phyloP scores from a whole-genome alignment of 2,113 vertebrate genomes.

The Lagopus muta region DNA sequence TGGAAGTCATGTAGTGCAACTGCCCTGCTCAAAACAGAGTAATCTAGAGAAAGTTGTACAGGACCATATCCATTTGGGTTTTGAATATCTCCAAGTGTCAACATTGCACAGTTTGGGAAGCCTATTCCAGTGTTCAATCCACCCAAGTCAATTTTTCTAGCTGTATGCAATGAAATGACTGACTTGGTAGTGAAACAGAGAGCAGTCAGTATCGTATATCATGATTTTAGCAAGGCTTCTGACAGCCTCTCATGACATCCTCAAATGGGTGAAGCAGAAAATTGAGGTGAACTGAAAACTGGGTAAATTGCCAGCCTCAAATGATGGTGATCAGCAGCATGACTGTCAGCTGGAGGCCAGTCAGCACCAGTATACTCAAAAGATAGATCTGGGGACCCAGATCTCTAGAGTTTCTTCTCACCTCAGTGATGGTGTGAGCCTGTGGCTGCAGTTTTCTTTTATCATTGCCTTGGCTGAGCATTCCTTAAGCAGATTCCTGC shows the following conservation, averaged over 20 bases:
- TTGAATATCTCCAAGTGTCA: not conserved
- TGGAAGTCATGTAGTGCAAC: not conserved
- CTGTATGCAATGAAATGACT: not conserved
- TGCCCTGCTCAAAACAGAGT: fast-evolving
- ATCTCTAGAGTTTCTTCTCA: not conserved
- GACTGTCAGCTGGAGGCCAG: not conserved
- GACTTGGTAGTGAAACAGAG: not conserved
- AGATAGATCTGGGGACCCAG: not conserved
- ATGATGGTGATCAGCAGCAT: not conserved
- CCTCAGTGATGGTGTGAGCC: not conserved
- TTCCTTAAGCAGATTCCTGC: not conserved
- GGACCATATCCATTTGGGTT: not conserved
- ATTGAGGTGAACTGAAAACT: not conserved
- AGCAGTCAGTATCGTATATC: not conserved
- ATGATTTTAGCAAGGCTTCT: not conserved
- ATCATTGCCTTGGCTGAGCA: not conserved
- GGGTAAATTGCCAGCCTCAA: not conserved
- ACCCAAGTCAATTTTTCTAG: not conserved
- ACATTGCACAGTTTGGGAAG: not conserved
- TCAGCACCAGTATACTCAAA: not conserved
- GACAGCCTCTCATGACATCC: not conserved
- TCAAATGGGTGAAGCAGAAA: not conserved
- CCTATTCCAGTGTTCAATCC: not conserved
- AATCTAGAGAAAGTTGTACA: not conserved
- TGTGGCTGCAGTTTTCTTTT: not conserved